Evolutionary conservation across 2,113 vertebrate species (phyloP).

Genomic region (Stigmatopora nigra): DNA sequence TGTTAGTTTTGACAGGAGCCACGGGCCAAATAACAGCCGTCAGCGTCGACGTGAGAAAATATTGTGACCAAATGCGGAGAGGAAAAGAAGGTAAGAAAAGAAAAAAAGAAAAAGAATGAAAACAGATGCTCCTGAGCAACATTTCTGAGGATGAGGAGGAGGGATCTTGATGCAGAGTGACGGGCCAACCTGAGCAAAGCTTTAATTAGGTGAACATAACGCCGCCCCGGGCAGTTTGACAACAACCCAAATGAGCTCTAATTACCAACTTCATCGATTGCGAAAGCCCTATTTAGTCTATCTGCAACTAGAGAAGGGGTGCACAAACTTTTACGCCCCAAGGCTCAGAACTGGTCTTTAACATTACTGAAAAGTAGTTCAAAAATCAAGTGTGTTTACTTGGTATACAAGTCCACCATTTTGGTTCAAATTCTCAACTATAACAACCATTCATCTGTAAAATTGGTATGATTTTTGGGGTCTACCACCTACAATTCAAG

Average conservation of each 20-base stretch:
- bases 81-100: background rate
- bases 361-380: no score
- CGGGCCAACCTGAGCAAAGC: conserved; percentile 21
- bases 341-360: background rate
- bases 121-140: conserved; percentile 40
- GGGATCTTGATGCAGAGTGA: conserved; percentile 28
- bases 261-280: conserved; percentile 53
- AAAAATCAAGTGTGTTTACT: no score
- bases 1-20: conserved; percentile 73
- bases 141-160: conserved; percentile 27
- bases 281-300: conserved; percentile 35
- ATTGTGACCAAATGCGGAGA: conserved; percentile 52
- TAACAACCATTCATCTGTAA: no score
- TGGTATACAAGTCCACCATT: no score
- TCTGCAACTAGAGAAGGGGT: conserved; percentile 17
- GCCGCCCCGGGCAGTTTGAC: conserved; percentile 31
- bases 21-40: conserved; percentile 69
- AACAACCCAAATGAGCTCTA: conserved; percentile 42
- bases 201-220: conserved; percentile 46
- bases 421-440: no score
- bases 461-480: no score
- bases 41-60: conserved; percentile 41
- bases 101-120: conserved; percentile 1
- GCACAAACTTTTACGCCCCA: background rate
- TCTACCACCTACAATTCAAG: no score